Conservation (phyloP, 2,888 invertebrate genomes). For the Scrobipalpa costella region DNA sequence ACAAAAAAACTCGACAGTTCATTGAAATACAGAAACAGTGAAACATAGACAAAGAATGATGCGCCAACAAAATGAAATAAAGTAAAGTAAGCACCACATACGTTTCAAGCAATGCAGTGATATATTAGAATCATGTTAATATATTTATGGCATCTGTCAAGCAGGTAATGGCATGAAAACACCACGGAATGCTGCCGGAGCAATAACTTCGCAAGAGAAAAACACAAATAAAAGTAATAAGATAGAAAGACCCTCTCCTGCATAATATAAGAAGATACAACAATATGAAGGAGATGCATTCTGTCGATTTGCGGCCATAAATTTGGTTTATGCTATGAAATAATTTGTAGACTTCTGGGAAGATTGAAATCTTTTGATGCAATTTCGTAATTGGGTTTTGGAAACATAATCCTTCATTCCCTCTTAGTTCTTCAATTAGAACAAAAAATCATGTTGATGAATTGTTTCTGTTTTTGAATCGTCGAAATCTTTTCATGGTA, state of each 20-base stretch:
- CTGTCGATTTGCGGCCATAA: conserved; percentile 53
- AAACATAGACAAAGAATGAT: conserved; percentile 19
- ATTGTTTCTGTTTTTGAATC: too few species aligned
- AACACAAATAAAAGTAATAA: conserved; percentile 67
- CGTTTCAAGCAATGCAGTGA: conserved; percentile 51
- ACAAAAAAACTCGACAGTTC: too few species aligned
- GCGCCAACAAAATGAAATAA: conserved; percentile 28
- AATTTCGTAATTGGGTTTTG: neutral
- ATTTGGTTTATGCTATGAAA: conserved; percentile 39
- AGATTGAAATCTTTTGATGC: neutral
- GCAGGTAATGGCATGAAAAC: conserved; percentile 79
- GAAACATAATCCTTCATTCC: too few species aligned
- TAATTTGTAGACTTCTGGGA: neutral
- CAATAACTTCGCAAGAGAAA: conserved; percentile 61
- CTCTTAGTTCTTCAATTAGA: too few species aligned
- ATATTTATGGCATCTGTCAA: conserved; percentile 75
- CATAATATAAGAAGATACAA: conserved; percentile 56
- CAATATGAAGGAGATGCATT: conserved; percentile 44
- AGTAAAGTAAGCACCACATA: conserved; percentile 44
- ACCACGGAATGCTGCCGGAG: conserved; percentile 63
- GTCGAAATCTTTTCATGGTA: too few species aligned
- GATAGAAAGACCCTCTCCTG: conserved; percentile 55
- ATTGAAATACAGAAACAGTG: neutral
- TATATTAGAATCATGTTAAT: conserved; percentile 67
- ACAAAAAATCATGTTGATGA: too few species aligned